These are phyloP conservation scores for Spea bombifrons DNA, from an alignment of 2,113 vertebrate genomes.

Conservation along the genomic window DNA sequence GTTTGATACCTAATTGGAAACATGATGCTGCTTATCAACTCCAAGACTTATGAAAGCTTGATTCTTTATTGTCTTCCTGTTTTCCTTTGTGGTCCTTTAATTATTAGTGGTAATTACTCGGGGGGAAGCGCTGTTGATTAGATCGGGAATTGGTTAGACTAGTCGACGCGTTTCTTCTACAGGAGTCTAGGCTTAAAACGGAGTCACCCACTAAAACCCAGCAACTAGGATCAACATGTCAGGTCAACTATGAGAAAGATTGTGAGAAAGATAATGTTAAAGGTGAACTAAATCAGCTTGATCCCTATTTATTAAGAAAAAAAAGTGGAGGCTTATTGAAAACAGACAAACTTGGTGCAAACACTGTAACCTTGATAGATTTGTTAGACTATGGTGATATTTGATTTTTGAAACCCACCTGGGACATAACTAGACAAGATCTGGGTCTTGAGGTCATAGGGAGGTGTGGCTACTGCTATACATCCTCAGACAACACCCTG, in stretches of 20 bases:
- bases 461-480: too few species aligned
- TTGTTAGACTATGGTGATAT: too few species aligned
- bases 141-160: conserved; percentile 13
- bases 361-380: too few species aligned
- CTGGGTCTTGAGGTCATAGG: too few species aligned
- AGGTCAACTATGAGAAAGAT: not conserved
- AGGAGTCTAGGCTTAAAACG: not conserved
- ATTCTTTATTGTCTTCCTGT: conserved; percentile 32
- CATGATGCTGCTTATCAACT: not conserved
- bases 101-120: conserved; percentile 23
- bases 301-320: too few species aligned
- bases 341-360: too few species aligned
- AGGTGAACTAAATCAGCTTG: too few species aligned
- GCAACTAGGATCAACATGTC: not conserved
- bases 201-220: conserved; percentile 17
- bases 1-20: not conserved
- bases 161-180: not conserved
- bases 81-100: conserved; percentile 14
- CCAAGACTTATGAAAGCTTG: not conserved
- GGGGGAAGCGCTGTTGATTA: conserved; percentile 17
- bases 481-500: too few species aligned
- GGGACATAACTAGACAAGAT: too few species aligned
- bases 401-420: too few species aligned
- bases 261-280: too few species aligned
- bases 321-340: too few species aligned